Base-by-base conservation (phyloP, 2,888 invertebrate species). In the Drosophila neotestacea region DNA sequence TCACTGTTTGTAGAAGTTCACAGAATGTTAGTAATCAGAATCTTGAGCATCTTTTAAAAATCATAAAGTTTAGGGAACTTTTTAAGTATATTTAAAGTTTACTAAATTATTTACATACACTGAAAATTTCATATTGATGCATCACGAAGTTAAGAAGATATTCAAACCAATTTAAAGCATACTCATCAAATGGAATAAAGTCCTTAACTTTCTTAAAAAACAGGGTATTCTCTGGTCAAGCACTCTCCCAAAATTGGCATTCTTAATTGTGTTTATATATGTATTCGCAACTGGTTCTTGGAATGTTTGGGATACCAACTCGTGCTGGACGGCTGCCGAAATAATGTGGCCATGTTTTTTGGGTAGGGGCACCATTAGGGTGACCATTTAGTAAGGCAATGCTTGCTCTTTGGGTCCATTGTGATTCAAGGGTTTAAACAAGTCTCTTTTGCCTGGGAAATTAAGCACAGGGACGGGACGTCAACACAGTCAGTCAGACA, bases 251-350 rank as follows among this genome's bases (percentile, higher is more conserved):
- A 5, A 6, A 28, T 6, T 9, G 22, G 22, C 22, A 28, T 1
- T 10, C 13, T n/a, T 34, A 56, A 62, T 47, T 48, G 16, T 28
- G 22, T 30, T 13, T 44, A 11, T 30, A 10, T 30, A 10, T 2
- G 27, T 44, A 32, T 79, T 72, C 41, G 70, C 69, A 78, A 82
- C 75, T 66, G 65, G 63, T 66, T 78, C 63, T 70, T 48, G 67
- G 63, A 79, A 85, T 85, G 70, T 48, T 59, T 74, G 22, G 71
- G 46, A 77, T 81, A 46, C 79, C 77, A 74, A 83, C 82, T 68
- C 86, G 82, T 83, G 82, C 81, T 83, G 62, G 60, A 64, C 59
- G 67, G 70, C 67, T 72, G 73, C 73, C 75, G 54, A 72, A 67
- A 60, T 67, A 42, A 13, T 51, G 5, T 9, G 44, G 1, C 7